Evolutionary conservation across 2,797 vertebrate genomes (phyloP), one percentile per base, ranked within the genome.

Genomic region (Taenioides sp.): DNA sequence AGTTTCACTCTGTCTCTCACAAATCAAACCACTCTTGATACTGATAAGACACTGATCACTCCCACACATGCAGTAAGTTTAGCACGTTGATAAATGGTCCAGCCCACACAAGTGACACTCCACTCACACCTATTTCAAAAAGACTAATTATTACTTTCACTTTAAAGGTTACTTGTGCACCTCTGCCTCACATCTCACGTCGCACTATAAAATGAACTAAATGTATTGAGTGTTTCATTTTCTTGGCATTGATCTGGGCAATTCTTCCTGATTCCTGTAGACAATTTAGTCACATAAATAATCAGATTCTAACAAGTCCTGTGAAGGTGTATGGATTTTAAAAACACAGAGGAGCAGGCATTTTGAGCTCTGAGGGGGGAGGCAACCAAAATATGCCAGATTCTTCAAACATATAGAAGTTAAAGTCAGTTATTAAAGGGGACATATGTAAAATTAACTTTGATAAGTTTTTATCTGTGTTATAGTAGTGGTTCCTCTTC

Each of bases 81-180:
- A 61, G 73, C 23, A 10, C 47, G 80, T 70, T 76, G 69, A 83
- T 82, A 57, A 82, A 84, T 78, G 78, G 65, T 1, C 1, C 80
- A 78, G 49, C 85, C 81, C 74, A 83, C 72, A 18, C 76, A 69
- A 14, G 52, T 43, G 59, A 54, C 68, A 52, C 69, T 73, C 61
- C 66, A 50, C 71, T 73, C 72, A 72, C 65, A 73, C 70, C 65
- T 69, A 57, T 75, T 76, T 77, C 76, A 84, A 65, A 37, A 69
- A 80, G 49, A 70, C 81, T 81, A 75, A 80, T 86, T 83, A 84
- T 60, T 55, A 50, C 70, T 57, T 74, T 83, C 22, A 49, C 22
- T 64, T 79, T 61, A 69, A 9, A 52, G n/a, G 52, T 22, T 47
- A 16, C 43, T 47, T 54, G 20, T 54, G 9, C 52, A 22, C n/a